Base-by-base conservation (phyloP, 2,113 vertebrate genomes). In the Synchiropus splendidus region DNA sequence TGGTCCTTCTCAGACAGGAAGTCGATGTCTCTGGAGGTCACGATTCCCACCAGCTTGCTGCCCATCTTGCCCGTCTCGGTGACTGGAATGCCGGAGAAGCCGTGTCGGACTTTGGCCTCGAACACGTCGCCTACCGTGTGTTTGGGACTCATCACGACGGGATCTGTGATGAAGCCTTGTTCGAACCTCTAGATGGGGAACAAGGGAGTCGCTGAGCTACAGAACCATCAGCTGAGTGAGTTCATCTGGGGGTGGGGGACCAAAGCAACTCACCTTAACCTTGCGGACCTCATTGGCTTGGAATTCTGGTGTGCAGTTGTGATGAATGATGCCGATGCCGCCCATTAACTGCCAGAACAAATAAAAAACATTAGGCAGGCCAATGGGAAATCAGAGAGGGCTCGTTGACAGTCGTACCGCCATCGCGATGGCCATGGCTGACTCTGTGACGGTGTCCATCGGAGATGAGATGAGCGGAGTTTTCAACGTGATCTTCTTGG, bases 381-480 rank as follows among this genome's bases (percentile, higher is more conserved):
- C 11, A 31, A 27, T 31, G n/a, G 31, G 10, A 39, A 17, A 15
- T 10, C 3, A 4, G 5, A 5, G 0, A 6, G 14, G 36, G 34
- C 5, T 1, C 3, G 12, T 32, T 17, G 13, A 11, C 3, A 6
- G 2, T 64, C 89, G 88, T 71, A 96, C 92, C 54, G 92, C 90
- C 92, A 96, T 94, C 0, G 90, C 90, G 0, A 94, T 93, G 21
- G 92, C 92, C 92, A 96, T 96, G 37, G 90, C 89, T 0, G 90
- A 91, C 66, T 96, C 92, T 1, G 92, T 94, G 52, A 96, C 92
- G 0, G 92, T 94, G 78, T 96, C 92, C 92, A 96, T 94, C 3
- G 92, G 92, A 14, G 92, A 92, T n/a, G 92, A 94, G 72, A 92
- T 89, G 18, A 96, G 84, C 0, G 92, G 92, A 0, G 92, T 92